Conservation (phyloP, 1,140 invertebrate genomes). For the Magallana angulata region DNA sequence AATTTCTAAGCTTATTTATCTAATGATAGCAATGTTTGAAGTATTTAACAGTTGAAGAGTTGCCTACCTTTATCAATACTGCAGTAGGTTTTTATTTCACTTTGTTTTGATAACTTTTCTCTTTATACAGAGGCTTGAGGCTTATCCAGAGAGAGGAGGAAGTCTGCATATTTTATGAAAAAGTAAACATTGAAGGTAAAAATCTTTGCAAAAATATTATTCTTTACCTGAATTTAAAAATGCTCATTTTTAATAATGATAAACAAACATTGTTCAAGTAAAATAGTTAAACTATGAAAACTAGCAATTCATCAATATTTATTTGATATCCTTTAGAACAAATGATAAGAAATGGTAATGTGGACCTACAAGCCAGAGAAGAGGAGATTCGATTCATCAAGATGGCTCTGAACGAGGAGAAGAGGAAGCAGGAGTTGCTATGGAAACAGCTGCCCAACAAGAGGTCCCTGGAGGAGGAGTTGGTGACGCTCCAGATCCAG, state of each 20-base stretch:
- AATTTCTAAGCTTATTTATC: no score
- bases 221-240: neutral
- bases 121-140: constrained; percentile 75
- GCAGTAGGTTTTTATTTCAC: neutral
- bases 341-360: constrained; percentile 78
- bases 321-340: constrained; percentile 68
- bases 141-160: constrained; percentile 79
- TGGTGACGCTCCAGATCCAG: constrained; percentile 77
- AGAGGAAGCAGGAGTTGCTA: constrained; percentile 70
- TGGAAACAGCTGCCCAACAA: constrained; percentile 75
- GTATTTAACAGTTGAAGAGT: neutral
- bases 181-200: constrained; percentile 78
- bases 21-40: no score
- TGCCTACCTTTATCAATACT: neutral
- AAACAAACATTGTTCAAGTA: neutral
- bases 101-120: constrained; percentile 23
- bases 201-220: neutral
- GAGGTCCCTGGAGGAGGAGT: constrained; percentile 72
- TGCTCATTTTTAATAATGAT: neutral
- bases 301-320: neutral
- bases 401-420: constrained; percentile 75
- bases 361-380: constrained; percentile 75
- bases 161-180: constrained; percentile 80
- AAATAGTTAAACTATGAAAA: neutral
- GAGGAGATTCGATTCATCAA: constrained; percentile 78